A percentile compares a stretch with the other conserved stretches of the same genome.
Conservation (phyloP, 2,888 invertebrate genomes). For the Phaedon cochleariae region DNA sequence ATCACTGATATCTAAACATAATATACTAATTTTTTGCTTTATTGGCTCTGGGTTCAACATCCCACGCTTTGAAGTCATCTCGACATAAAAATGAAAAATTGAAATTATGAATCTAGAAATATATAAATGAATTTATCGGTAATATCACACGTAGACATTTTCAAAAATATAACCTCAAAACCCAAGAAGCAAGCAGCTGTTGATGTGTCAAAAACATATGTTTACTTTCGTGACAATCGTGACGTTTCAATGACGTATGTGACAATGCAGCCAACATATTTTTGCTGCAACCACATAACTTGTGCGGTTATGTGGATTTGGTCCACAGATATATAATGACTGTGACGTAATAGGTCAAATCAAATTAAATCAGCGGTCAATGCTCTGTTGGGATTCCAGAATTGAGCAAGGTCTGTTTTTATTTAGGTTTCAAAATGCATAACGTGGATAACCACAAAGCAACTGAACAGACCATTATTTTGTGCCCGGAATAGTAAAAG, state of each 20-base stretch:
- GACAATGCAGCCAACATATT: background rate
- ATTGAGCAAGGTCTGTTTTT: no score
- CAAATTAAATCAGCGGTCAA: no score
- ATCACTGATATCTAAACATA: conserved; percentile 77
- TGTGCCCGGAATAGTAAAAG: no score
- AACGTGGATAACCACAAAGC: no score
- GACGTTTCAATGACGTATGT: no score
- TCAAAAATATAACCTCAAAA: conserved; percentile 3
- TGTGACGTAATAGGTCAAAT: no score
- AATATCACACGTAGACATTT: conserved; percentile 41
- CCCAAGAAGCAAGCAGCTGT: background rate
- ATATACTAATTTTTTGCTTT: conserved; percentile 68
- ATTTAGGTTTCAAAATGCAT: no score
- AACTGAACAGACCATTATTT: conserved; percentile 34
- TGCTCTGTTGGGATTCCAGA: no score
- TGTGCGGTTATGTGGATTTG: no score
- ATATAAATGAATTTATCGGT: conserved; percentile 19
- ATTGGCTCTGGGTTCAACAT: conserved; percentile 50
- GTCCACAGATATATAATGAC: no score
- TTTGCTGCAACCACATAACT: no score
- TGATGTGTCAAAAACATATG: conserved; percentile 1
- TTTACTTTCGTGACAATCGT: no score
- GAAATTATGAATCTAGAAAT: background rate
- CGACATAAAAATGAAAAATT: conserved; percentile 7
- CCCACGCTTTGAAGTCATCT: conserved; percentile 23